These are phyloP conservation scores for Drosophila picticornis DNA, from an alignment of 2,888 invertebrate genomes.

Conservation along the genomic window DNA sequence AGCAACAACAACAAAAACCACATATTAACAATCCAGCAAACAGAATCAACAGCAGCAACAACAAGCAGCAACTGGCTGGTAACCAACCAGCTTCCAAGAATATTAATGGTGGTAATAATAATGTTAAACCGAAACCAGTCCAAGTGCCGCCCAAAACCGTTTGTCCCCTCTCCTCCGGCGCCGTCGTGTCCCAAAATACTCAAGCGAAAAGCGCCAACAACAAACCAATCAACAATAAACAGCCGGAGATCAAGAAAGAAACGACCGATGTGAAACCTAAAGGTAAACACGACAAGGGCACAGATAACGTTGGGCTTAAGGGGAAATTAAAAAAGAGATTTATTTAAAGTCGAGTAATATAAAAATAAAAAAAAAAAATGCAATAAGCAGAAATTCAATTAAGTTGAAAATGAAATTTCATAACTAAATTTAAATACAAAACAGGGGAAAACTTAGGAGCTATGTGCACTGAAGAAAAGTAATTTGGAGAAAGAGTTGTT, in stretches of 20 bases:
- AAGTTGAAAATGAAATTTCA: too few relatives aligned
- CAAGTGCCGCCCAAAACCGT: constrained; percentile 14
- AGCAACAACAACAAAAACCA: constrained; percentile 5
- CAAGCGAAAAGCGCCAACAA: constrained; percentile 23
- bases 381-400: background rate
- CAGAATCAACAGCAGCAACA: constrained; percentile 1
- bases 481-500: too few relatives aligned
- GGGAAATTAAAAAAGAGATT: background rate
- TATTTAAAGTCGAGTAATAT: background rate
- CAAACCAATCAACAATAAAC: constrained; percentile 6
- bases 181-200: constrained; percentile 28
- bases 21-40: constrained; percentile 8
- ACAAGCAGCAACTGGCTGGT: background rate
- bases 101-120: constrained; percentile 23
- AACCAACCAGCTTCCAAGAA: constrained; percentile 23
- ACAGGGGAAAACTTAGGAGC: too few relatives aligned
- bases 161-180: background rate
- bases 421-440: too few relatives aligned
- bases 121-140: constrained; percentile 22
- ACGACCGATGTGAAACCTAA: constrained; percentile 17
- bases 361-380: background rate
- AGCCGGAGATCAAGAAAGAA: constrained; percentile 26
- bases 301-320: background rate
- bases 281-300: constrained; percentile 10
- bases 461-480: too few relatives aligned